These are phyloP conservation scores for Cataglyphis livida DNA, from an alignment of 2,888 invertebrate genomes.

Conservation along the genomic window DNA sequence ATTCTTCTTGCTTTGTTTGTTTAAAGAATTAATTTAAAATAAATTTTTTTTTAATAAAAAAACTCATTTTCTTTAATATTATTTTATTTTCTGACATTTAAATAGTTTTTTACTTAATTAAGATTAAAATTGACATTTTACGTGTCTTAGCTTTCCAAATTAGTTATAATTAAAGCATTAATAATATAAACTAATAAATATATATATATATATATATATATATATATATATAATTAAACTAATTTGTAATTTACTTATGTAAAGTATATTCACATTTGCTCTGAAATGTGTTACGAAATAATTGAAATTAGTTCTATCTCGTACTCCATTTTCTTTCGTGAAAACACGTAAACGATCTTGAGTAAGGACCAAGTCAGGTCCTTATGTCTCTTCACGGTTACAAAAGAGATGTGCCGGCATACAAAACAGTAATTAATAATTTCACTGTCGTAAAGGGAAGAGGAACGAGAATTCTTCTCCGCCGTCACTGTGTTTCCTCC, in stretches of 20 bases:
- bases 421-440: slow-evolving; percentile 82
- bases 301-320: background rate
- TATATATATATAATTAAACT: background rate
- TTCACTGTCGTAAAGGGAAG: slow-evolving; percentile 77
- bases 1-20: background rate
- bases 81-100: background rate
- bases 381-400: slow-evolving; percentile 69
- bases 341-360: slow-evolving; percentile 35
- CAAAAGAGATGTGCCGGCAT: slow-evolving; percentile 67
- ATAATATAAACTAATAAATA: background rate
- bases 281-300: background rate
- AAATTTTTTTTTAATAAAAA: background rate
- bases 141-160: background rate
- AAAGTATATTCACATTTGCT: background rate
- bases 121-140: background rate
- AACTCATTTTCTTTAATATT: background rate
- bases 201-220: background rate
- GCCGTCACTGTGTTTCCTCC: slow-evolving; percentile 51
- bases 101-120: background rate
- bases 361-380: slow-evolving; percentile 21
- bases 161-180: background rate
- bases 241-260: background rate
- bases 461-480: slow-evolving; percentile 48
- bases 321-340: background rate
- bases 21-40: background rate